These are phyloP conservation scores for Nudaria mundana DNA, from an alignment of 2,888 invertebrate species.

Conservation along the genomic window DNA sequence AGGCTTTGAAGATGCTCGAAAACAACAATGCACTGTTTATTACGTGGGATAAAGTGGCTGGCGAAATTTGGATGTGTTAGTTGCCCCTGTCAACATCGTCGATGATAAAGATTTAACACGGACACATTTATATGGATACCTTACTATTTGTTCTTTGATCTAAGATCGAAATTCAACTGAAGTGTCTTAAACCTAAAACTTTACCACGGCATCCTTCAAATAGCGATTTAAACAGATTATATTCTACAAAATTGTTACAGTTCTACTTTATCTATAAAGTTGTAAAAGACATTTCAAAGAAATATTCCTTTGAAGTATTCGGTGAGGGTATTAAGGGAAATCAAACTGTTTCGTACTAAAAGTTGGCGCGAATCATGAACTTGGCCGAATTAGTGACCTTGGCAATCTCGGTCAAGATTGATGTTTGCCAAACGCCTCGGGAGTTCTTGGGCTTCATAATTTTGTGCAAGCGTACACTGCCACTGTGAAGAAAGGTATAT, in stretches of 20 bases:
- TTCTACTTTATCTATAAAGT: constrained; percentile 27
- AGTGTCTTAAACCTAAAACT: background rate
- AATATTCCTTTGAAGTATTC: constrained; percentile 39
- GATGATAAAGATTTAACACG: no score
- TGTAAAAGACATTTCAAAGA: constrained; percentile 16
- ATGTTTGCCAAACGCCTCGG: constrained; percentile 39
- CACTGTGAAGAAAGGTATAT: background rate
- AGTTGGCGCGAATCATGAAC: constrained; percentile 39
- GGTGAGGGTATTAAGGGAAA: constrained; percentile 38
- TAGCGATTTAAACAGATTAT: constrained; percentile 17
- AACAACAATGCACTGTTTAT: no score
- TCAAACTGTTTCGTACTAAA: constrained; percentile 45
- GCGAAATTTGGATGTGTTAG: no score
- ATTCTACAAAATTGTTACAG: constrained; percentile 14
- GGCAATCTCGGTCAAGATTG: constrained; percentile 42
- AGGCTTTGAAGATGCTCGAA: no score
- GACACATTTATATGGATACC: no score
- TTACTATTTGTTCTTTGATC: no score
- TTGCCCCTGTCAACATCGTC: no score
- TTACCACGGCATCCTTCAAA: background rate
- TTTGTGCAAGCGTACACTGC: constrained; percentile 25
- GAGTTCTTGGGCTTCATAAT: constrained; percentile 26
- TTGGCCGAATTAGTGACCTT: constrained; percentile 42
- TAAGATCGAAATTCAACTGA: background rate
- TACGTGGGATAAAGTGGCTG: no score